Evolutionary conservation across 2,797 vertebrate genomes (phyloP).

Genomic region (Sarcoramphus papa): DNA sequence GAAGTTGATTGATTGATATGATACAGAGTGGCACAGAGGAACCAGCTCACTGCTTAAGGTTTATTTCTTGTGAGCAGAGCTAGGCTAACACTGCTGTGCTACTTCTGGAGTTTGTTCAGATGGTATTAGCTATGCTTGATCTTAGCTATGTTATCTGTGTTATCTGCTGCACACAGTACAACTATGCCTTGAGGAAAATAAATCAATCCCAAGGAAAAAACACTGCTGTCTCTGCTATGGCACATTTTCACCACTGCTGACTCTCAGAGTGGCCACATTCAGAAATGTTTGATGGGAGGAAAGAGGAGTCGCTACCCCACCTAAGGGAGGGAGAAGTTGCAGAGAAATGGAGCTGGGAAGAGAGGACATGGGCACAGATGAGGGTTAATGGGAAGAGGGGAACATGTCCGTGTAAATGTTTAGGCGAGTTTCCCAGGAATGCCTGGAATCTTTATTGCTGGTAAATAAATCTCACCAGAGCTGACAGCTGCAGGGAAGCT

Average conservation of each 20-base stretch:
- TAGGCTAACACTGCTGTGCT: not conserved
- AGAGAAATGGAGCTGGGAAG: not conserved
- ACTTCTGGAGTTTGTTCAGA: not conserved
- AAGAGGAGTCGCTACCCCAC: not conserved
- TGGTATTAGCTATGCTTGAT: not conserved
- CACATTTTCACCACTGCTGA: not conserved
- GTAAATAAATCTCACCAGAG: constrained; percentile 27
- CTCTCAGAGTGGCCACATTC: not conserved
- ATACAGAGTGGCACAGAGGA: not conserved
- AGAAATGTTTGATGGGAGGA: not conserved
- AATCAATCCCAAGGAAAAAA: not conserved
- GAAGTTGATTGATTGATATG: not conserved
- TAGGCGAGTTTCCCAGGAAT: not conserved
- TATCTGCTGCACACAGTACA: not conserved
- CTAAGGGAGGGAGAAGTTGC: not conserved
- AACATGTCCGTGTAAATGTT: not conserved
- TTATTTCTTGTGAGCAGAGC: not conserved
- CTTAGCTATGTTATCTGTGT: not conserved
- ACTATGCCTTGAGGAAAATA: not conserved
- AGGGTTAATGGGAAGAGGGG: not conserved
- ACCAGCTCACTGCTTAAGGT: not conserved
- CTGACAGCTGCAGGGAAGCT: not conserved
- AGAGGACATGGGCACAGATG: not conserved
- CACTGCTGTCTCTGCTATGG: not conserved
- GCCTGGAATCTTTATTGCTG: constrained; percentile 15